Evolutionary conservation across 2,888 invertebrate species (phyloP).

Genomic region (Lissocephala sabroskyi): DNA sequence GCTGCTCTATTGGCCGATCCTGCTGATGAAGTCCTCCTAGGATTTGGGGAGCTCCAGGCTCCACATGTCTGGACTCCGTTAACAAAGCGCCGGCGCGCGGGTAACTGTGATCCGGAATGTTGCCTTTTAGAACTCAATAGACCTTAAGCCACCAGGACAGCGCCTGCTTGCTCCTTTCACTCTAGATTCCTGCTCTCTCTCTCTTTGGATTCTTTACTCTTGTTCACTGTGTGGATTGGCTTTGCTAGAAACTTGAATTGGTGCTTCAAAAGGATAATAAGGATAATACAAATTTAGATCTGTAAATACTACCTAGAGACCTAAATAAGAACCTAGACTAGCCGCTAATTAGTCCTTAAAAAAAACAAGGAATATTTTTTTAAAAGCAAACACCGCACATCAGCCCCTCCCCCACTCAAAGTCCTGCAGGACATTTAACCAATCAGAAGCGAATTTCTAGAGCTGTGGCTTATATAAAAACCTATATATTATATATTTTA

Average conservation of each 20-base stretch:
- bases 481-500: not conserved
- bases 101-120: not conserved
- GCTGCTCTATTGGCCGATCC: conserved; percentile 84
- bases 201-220: too few species aligned
- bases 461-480: conserved; percentile 51
- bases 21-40: conserved; percentile 78
- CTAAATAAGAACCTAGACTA: conserved; percentile 3
- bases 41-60: conserved; percentile 70
- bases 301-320: conserved; percentile 6
- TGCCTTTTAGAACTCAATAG: not conserved
- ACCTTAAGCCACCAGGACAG: not conserved
- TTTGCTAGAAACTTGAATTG: conserved; percentile 27
- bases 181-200: too few species aligned
- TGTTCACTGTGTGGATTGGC: too few species aligned
- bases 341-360: conserved; percentile 21
- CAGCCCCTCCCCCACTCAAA: too few species aligned
- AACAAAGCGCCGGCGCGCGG: conserved; percentile 24
- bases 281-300: too few species aligned
- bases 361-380: conserved; percentile 22
- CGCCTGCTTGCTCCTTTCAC: too few species aligned
- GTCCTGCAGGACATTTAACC: conserved; percentile 48
- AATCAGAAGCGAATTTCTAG: conserved; percentile 35
- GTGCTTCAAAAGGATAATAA: conserved; percentile 58
- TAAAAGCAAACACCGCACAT: too few species aligned
- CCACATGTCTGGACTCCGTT: conserved; percentile 71